A percentile compares a stretch with the other conserved stretches of the same genome.
Conservation (phyloP, 1,140 invertebrate species). For the Apis laboriosa region DNA sequence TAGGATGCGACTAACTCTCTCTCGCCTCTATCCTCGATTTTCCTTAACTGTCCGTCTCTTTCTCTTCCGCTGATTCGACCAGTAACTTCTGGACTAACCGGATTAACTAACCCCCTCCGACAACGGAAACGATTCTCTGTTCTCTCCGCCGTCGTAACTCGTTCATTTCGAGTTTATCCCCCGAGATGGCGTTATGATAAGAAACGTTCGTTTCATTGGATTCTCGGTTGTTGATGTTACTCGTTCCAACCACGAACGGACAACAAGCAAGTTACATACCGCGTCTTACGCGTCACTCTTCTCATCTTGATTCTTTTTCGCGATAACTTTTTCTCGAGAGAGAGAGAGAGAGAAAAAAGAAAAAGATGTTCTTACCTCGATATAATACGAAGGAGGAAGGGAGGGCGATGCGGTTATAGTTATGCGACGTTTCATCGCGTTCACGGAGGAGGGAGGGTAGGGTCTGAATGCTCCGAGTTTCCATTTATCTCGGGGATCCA, state of each 20-base stretch:
- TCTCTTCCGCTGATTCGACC: slow-evolving; percentile 54
- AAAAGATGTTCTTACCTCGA: no score
- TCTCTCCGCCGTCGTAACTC: slow-evolving; percentile 47
- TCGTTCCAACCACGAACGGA: background rate
- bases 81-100: slow-evolving; percentile 67
- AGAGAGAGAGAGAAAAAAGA: no score
- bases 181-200: slow-evolving; percentile 47
- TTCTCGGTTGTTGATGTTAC: slow-evolving; percentile 1
- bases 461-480: slow-evolving; percentile 33
- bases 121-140: slow-evolving; percentile 46
- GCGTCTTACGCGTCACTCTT: no score
- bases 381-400: background rate
- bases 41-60: slow-evolving; percentile 48
- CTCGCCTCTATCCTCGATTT: slow-evolving; percentile 45
- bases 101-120: slow-evolving; percentile 55
- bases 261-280: no score
- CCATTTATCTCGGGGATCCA: slow-evolving; percentile 61
- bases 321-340: no score
- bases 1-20: slow-evolving; percentile 17
- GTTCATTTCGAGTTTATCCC: slow-evolving; percentile 49
- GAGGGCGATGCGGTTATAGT: background rate
- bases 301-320: no score
- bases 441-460: slow-evolving; percentile 11
- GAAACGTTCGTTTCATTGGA: slow-evolving; percentile 36
- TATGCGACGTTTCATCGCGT: slow-evolving; percentile 7